A percentile compares a stretch with the other conserved stretches of the same genome.
Evolutionary conservation across 2,113 vertebrate genomes (phyloP).

Genomic region (Zosterops lateralis): DNA sequence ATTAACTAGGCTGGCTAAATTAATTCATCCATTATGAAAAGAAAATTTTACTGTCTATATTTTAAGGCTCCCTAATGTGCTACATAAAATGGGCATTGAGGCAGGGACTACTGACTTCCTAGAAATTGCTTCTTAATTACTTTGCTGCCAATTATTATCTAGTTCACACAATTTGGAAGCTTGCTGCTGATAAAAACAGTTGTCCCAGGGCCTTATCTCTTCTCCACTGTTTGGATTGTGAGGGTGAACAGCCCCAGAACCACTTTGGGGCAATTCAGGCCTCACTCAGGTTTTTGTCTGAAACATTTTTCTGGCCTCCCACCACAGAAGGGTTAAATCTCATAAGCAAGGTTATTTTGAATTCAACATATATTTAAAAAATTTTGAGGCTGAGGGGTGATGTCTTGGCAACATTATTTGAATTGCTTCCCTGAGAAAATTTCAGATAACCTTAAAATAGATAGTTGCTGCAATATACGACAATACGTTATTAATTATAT

Average conservation of each 20-base stretch:
- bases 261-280: not conserved
- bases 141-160: not conserved
- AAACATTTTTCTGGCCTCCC: not conserved
- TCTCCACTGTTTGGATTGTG: not conserved
- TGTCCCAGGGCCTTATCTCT: not conserved
- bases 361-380: not conserved
- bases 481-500: not conserved
- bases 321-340: not conserved
- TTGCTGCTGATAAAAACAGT: not conserved
- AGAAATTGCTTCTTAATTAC: constrained; percentile 16
- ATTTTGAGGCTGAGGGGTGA: not conserved
- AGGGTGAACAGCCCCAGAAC: not conserved
- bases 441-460: not conserved
- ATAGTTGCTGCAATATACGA: not conserved
- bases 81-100: constrained; percentile 14
- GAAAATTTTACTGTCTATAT: constrained; percentile 49
- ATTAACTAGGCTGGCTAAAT: constrained; percentile 58
- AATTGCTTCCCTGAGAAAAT: not conserved
- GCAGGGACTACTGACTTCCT: not conserved
- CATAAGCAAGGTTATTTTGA: not conserved
- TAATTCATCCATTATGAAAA: constrained; percentile 57
- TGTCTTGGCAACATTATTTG: not conserved
- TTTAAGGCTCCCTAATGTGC: constrained; percentile 29
- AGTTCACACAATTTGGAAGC: not conserved
- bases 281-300: not conserved